phyloP scores from a whole-genome alignment of 2,888 invertebrate species.

The Gymnosoma rotundatum region DNA sequence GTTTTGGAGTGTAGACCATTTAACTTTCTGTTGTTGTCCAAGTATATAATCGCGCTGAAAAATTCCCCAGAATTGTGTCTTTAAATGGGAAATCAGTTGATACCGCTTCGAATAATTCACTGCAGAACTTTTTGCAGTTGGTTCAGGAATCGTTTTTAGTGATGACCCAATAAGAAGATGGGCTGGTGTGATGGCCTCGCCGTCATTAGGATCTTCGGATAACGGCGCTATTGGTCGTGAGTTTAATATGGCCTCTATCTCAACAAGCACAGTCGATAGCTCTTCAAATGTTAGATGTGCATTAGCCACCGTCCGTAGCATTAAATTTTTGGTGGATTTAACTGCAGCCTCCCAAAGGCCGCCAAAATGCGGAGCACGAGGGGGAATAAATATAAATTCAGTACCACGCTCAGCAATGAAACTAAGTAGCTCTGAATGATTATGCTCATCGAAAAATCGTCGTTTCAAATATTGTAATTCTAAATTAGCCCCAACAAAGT shows the following conservation, averaged over 20 bases:
- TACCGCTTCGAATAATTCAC: constrained; percentile 1
- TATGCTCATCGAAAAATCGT: background rate
- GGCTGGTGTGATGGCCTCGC: constrained; percentile 66
- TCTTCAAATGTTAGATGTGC: constrained; percentile 64
- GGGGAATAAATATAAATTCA: constrained; percentile 56
- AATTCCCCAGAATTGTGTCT: constrained; percentile 17
- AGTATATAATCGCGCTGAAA: constrained; percentile 15
- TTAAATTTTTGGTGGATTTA: constrained; percentile 52
- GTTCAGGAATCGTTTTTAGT: constrained; percentile 19
- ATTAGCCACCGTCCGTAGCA: constrained; percentile 39
- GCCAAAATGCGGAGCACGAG: constrained; percentile 67
- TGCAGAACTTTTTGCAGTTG: background rate
- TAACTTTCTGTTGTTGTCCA: background rate
- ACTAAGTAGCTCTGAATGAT: constrained; percentile 4
- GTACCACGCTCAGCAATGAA: constrained; percentile 31
- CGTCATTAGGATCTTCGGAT: constrained; percentile 66
- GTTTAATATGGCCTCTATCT: constrained; percentile 70
- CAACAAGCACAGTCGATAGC: constrained; percentile 55
- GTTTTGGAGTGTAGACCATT: constrained; percentile 13
- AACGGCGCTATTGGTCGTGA: constrained; percentile 69
- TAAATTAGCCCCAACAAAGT: background rate
- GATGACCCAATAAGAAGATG: constrained; percentile 60
- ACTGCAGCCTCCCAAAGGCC: constrained; percentile 49
- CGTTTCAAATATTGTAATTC: constrained; percentile 29
- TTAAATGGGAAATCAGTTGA: constrained; percentile 13